A percentile compares a stretch with the other conserved stretches of the same genome.
Conservation (phyloP, 2,113 vertebrate species). For the Bambusicola thoracicus region DNA sequence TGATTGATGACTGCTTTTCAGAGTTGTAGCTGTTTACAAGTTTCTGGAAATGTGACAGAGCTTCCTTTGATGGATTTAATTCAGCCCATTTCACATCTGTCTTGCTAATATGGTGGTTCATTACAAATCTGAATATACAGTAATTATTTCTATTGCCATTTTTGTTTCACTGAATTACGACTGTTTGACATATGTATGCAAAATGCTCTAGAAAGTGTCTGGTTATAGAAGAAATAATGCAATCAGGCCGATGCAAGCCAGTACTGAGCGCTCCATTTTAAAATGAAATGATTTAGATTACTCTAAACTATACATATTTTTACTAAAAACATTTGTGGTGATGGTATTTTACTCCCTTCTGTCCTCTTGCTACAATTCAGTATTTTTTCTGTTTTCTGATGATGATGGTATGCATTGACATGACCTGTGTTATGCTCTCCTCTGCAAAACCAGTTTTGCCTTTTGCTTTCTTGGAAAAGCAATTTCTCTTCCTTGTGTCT, state of each 20-base stretch:
- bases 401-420: neutral
- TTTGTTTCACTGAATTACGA: conserved; percentile 44
- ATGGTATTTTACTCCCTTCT: conserved; percentile 29
- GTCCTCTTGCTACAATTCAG: neutral
- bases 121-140: conserved; percentile 47
- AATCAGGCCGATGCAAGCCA: conserved; percentile 39
- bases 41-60: conserved; percentile 38
- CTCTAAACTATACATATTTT: conserved; percentile 43
- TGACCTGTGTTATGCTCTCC: neutral
- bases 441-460: neutral
- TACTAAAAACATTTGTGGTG: conserved; percentile 48
- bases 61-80: conserved; percentile 43
- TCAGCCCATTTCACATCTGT: conserved; percentile 52
- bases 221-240: conserved; percentile 22
- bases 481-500: neutral
- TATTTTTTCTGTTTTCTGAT: neutral
- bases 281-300: conserved; percentile 46
- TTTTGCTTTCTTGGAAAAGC: conserved; percentile 3
- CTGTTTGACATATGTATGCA: conserved; percentile 7
- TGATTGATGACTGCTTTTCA: conserved; percentile 30
- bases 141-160: conserved; percentile 56
- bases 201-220: conserved; percentile 16
- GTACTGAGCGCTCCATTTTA: neutral
- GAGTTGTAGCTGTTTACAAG: conserved; percentile 45
- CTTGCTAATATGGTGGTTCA: conserved; percentile 30